phyloP scores from a whole-genome alignment of 2,113 vertebrate genomes.

The Plestiodon gilberti region DNA sequence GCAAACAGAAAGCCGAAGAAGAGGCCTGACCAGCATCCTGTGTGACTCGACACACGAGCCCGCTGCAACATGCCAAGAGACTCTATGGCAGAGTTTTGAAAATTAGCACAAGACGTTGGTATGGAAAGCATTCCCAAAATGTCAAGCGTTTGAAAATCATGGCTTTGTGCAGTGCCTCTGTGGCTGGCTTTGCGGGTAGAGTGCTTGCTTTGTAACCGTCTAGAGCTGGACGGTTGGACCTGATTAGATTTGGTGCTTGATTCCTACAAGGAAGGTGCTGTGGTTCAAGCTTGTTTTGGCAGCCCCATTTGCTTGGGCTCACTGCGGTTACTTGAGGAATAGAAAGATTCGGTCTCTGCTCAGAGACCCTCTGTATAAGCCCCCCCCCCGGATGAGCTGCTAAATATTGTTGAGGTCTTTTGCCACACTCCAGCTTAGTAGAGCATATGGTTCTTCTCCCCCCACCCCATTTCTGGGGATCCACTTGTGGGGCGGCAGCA shows the following conservation, averaged over 20 bases:
- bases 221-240: background rate
- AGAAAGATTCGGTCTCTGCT: background rate
- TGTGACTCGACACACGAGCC: background rate
- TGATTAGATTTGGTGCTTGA: background rate
- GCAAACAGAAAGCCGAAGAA: background rate
- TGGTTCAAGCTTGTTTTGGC: background rate
- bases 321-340: background rate
- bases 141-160: background rate
- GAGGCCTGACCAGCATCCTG: background rate
- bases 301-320: background rate
- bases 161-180: background rate
- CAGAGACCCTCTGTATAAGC: background rate
- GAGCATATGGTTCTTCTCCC: slow-evolving; percentile 3
- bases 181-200: too few relatives aligned
- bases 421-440: slow-evolving; percentile 31
- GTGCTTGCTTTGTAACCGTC: background rate
- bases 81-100: too few relatives aligned
- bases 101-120: background rate
- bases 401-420: slow-evolving; percentile 48
- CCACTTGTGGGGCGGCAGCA: slow-evolving; percentile 26
- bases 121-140: background rate
- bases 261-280: background rate
- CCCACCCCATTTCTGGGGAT: slow-evolving; percentile 46
- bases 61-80: background rate
- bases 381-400: slow-evolving; percentile 23